A percentile compares a stretch with the other conserved stretches of the same genome.
Evolutionary conservation across 1,140 invertebrate genomes (phyloP).

Genomic region (Drosophila truncata): DNA sequence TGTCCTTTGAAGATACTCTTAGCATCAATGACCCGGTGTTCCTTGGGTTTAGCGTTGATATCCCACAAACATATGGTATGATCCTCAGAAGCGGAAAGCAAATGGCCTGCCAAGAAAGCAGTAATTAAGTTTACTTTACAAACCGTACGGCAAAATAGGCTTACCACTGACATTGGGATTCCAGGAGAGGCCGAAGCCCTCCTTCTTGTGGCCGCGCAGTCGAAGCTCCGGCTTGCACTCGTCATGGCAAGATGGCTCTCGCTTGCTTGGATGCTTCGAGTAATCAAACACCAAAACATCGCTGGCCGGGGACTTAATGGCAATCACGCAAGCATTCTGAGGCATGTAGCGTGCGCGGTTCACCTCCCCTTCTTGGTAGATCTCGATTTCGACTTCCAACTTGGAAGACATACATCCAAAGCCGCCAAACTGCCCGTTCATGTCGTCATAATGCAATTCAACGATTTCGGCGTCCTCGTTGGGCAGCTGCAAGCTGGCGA

Average conservation of each 20-base stretch:
- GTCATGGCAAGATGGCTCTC: slow-evolving; percentile 97
- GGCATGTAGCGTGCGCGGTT: slow-evolving; percentile 99
- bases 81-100: slow-evolving; percentile 98
- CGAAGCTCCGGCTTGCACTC: slow-evolving; percentile 96
- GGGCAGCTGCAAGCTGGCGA: slow-evolving; percentile 98
- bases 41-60: slow-evolving; percentile 97
- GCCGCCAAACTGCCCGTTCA: slow-evolving; percentile 99
- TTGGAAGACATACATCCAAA: slow-evolving; percentile 99
- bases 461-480: slow-evolving; percentile 99
- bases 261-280: slow-evolving; percentile 99
- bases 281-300: slow-evolving; percentile 99
- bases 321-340: slow-evolving; percentile 99
- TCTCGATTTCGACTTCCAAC: slow-evolving; percentile 99
- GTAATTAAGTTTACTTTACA: no score
- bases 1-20: slow-evolving; percentile 99
- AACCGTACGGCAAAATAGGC: neutral
- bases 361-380: slow-evolving; percentile 99
- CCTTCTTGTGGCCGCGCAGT: slow-evolving; percentile 99
- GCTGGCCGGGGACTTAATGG: slow-evolving; percentile 99
- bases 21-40: slow-evolving; percentile 97
- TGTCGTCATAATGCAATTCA: slow-evolving; percentile 99
- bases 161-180: slow-evolving; percentile 98
- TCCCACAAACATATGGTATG: slow-evolving; percentile 99
- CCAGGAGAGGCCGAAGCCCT: slow-evolving; percentile 99
- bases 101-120: slow-evolving; percentile 87